A percentile compares a stretch with the other conserved stretches of the same genome.
phyloP scores from a whole-genome alignment of 2,888 invertebrate species.

The Trichacis sp. region DNA sequence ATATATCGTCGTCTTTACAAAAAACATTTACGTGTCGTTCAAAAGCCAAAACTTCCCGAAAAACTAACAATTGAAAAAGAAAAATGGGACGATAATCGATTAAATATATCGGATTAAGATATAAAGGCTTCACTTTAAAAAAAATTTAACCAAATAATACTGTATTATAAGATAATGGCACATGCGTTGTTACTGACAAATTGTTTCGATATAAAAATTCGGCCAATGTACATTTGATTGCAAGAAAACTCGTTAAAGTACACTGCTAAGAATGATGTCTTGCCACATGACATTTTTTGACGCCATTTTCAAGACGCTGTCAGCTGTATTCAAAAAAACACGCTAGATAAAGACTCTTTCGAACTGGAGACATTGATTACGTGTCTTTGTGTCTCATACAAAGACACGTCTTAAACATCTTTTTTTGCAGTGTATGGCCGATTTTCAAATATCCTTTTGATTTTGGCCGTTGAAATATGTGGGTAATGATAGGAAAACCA shows the following conservation, averaged over 20 bases:
- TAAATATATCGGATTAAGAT: neutral
- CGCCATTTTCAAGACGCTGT: too few relatives aligned
- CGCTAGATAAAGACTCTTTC: too few relatives aligned
- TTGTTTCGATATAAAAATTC: too few relatives aligned
- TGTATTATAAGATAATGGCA: neutral
- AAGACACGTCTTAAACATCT: too few relatives aligned
- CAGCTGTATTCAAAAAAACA: too few relatives aligned
- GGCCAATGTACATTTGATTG: neutral
- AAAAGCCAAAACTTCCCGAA: neutral
- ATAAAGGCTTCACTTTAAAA: neutral
- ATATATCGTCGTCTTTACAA: neutral
- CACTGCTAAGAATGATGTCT: too few relatives aligned
- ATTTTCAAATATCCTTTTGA: neutral
- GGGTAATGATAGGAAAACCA: neutral
- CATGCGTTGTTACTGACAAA: neutral
- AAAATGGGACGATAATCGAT: neutral
- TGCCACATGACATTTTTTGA: too few relatives aligned
- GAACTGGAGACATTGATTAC: too few relatives aligned
- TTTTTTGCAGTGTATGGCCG: too few relatives aligned
- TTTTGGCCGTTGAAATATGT: neutral
- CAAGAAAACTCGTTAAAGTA: neutral
- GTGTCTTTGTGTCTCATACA: too few relatives aligned
- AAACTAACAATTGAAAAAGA: neutral
- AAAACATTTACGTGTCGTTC: neutral
- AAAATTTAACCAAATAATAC: neutral